Evolutionary conservation across 1,140 invertebrate species (phyloP).

Genomic region (Drosophila ohnishii): DNA sequence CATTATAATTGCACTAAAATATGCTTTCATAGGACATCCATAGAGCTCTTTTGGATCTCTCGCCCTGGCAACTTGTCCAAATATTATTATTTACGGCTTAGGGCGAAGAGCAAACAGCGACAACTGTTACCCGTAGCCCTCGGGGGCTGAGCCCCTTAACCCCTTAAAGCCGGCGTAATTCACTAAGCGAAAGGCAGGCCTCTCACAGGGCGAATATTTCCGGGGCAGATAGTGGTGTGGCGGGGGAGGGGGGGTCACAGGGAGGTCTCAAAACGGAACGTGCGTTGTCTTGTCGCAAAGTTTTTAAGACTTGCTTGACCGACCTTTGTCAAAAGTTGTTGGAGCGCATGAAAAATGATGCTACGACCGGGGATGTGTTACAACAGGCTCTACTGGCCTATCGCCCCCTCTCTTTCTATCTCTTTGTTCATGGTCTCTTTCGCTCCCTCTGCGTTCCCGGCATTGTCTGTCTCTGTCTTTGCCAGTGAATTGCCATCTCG

Average conservation of each 20-base stretch:
- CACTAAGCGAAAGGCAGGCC: conserved; percentile 71
- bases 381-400: conserved; percentile 44
- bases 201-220: conserved; percentile 22
- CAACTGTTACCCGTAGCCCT: conserved; percentile 72
- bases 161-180: conserved; percentile 78
- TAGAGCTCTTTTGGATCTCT: conserved; percentile 15
- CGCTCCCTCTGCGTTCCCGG: background rate
- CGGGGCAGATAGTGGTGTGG: background rate
- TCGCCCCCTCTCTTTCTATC: background rate
- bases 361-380: conserved; percentile 73
- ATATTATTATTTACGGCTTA: conserved; percentile 82
- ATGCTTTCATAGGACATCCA: conserved; percentile 30
- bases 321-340: conserved; percentile 81
- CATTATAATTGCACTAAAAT: background rate
- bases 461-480: conserved; percentile 7
- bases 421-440: conserved; percentile 1
- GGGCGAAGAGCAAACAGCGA: conserved; percentile 71
- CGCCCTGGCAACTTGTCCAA: conserved; percentile 59
- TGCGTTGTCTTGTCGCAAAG: conserved; percentile 81
- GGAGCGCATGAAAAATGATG: conserved; percentile 80
- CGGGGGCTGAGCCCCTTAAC: conserved; percentile 72
- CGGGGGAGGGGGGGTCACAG: background rate
- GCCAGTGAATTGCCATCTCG: conserved; percentile 43
- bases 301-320: conserved; percentile 81
- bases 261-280: conserved; percentile 52